Base-by-base conservation (phyloP, 2,888 invertebrate species). In the Aphidius colemani region DNA sequence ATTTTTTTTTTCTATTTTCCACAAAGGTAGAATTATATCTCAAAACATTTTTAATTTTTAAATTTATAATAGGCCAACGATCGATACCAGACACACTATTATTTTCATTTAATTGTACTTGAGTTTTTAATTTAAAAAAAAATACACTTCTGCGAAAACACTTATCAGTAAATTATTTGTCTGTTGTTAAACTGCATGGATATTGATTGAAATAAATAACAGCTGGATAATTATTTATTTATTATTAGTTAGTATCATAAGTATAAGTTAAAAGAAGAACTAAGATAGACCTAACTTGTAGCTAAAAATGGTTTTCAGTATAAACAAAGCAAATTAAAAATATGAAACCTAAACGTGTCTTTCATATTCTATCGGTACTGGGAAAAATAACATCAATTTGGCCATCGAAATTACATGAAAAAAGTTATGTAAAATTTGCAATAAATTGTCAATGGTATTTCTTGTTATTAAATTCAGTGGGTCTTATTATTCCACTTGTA, bases 331-430 rank as follows among this genome's bases (percentile, higher is more conserved):
- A 30, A 30, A 30, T 30, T 30, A 30, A 30, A 30, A 30, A 30
- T 30, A 53, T 63, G 41, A 39, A 40, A 41, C 30, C 49, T 7
- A 7, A n/a, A 30, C 11, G 18, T 8, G 43, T 59, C 6, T 7
- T 59, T 7, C 48, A 44, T 30, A 46, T 55, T 9, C 13, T 63
- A 7, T 53, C 8, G 62, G 46, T 66, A 40, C 69, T 67, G n/a
- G 75, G 75, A 43, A 70, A 56, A 59, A 50, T 74, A 2, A 71
- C 68, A 2, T 69, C 70, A 3, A 73, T 73, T 10, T 76, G 75
- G 74, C 76, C 77, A 10, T 65, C 66, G 1, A 62, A 72, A 60
- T 30, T 46, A 1, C 57, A 53, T 18, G 58, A 62, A 3, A 63
- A 57, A 7, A 63, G 18, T 11, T 51, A 11, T 3, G 53, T 67